Percentiles rank a stretch among this genome's conserved stretches.
Evolutionary conservation across 2,113 vertebrate species (phyloP).

Genomic region (Microcebus tavaratra): DNA sequence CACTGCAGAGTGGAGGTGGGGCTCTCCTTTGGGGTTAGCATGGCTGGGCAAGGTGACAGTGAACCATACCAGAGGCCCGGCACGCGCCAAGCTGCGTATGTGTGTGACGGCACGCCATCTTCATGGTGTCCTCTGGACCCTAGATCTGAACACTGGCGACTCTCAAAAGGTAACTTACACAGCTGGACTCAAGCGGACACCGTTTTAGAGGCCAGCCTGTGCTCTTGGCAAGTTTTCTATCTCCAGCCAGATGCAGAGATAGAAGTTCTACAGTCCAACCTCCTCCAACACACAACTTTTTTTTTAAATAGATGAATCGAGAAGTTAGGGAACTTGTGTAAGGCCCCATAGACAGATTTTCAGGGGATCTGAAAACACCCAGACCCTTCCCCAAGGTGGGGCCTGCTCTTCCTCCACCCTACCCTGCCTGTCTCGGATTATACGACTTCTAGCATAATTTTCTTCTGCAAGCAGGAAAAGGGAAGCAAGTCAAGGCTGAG

Average conservation of each 20-base stretch:
- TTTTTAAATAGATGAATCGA: background rate
- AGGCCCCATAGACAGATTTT: background rate
- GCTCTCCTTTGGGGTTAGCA: no score
- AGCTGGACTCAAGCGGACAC: background rate
- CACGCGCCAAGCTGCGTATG: background rate
- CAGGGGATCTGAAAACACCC: background rate
- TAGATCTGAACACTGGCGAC: rapidly evolving
- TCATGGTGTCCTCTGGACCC: background rate
- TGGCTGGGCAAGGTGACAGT: background rate
- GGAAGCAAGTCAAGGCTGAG: background rate
- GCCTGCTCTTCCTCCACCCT: background rate
- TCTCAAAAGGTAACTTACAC: background rate
- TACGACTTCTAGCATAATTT: background rate
- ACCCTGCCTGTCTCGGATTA: no score
- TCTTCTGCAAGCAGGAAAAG: background rate
- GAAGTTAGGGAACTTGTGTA: background rate
- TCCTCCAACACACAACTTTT: background rate
- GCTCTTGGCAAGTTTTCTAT: background rate
- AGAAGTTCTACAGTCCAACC: background rate
- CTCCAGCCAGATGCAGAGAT: background rate
- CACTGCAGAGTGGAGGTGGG: background rate
- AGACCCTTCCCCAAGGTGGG: background rate
- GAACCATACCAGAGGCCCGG: background rate
- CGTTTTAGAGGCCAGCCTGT: background rate
- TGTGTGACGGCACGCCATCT: background rate